phyloP scores from a whole-genome alignment of 2,113 vertebrate genomes.

The Heliornis fulica region DNA sequence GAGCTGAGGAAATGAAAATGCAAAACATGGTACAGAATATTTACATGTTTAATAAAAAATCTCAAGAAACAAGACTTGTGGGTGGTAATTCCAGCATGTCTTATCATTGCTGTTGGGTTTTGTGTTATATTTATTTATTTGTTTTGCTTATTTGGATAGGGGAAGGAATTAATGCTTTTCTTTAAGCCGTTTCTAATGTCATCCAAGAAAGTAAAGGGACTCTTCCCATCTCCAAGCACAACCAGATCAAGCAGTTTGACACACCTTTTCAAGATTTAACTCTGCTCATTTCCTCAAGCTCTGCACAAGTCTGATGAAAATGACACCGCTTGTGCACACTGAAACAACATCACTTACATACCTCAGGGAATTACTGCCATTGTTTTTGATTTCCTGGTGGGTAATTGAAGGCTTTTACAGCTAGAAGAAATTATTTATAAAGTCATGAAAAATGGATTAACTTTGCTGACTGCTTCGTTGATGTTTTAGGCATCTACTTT shows the following conservation, averaged over 20 bases:
- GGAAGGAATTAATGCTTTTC: background rate
- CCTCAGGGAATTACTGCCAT: constrained; percentile 31
- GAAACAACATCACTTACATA: constrained; percentile 9
- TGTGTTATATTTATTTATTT: background rate
- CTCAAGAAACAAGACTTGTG: background rate
- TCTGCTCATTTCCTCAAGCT: background rate
- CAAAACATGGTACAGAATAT: background rate
- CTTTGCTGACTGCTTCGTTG: constrained; percentile 35
- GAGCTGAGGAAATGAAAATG: background rate
- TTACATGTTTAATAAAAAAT: background rate
- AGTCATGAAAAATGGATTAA: constrained; percentile 53
- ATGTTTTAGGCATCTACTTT: constrained; percentile 26
- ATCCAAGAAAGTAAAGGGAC: background rate
- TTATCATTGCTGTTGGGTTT: background rate
- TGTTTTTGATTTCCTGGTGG: constrained; percentile 56
- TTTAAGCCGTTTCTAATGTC: background rate
- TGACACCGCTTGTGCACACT: background rate
- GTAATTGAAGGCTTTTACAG: constrained; percentile 54
- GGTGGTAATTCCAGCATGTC: background rate
- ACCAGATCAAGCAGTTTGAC: background rate
- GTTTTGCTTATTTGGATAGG: background rate
- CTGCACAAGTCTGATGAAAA: background rate
- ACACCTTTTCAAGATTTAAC: background rate
- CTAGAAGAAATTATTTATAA: constrained; percentile 57
- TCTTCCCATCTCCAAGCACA: background rate